Conservation (phyloP, 2,797 vertebrate species). For the Vireo griseus region DNA sequence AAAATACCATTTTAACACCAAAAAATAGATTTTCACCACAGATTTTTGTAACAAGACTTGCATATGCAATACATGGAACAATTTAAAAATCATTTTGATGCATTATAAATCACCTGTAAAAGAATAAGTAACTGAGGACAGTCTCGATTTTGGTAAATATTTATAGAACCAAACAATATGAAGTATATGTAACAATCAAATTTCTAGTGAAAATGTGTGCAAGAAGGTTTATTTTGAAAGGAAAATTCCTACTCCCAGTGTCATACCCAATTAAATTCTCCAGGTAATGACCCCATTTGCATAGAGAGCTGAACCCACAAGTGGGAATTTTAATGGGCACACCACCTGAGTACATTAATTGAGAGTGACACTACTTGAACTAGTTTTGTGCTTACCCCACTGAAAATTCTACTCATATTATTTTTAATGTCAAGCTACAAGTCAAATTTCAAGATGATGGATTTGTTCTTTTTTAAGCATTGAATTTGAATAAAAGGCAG, state of each 20-base stretch:
- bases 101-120: constrained; percentile 62
- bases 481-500: constrained; percentile 80
- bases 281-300: constrained; percentile 95
- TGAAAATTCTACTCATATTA: constrained; percentile 89
- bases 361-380: constrained; percentile 94
- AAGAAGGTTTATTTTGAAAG: constrained; percentile 86
- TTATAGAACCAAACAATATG: constrained; percentile 76
- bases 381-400: constrained; percentile 85
- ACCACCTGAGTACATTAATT: constrained; percentile 92
- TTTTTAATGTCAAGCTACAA: constrained; percentile 89
- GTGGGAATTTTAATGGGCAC: constrained; percentile 91
- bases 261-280: constrained; percentile 94
- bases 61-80: constrained; percentile 28
- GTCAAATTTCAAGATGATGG: constrained; percentile 89
- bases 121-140: constrained; percentile 58
- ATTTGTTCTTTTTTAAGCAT: constrained; percentile 88
- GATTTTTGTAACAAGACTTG: constrained; percentile 25
- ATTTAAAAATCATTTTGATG: constrained; percentile 58
- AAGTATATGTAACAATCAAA: constrained; percentile 76
- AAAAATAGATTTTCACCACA: constrained; percentile 11
- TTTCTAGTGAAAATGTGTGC: constrained; percentile 80
- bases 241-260: constrained; percentile 81
- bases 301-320: constrained; percentile 88
- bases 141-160: constrained; percentile 75
- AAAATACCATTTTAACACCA: constrained; percentile 36